Evolutionary conservation across 2,113 vertebrate species (phyloP).

Genomic region (Calyptomena viridis): DNA sequence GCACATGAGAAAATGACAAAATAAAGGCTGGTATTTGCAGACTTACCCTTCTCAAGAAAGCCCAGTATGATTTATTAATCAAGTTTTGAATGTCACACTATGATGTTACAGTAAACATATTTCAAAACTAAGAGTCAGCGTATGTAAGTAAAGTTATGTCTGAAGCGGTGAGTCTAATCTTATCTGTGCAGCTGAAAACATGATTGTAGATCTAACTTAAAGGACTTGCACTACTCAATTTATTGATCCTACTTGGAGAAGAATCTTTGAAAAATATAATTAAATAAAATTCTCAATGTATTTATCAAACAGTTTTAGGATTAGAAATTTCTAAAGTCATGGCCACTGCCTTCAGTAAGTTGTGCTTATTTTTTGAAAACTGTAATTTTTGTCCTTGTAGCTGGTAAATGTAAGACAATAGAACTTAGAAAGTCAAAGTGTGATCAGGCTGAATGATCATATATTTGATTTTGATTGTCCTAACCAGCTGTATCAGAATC

Average conservation of each 20-base stretch:
- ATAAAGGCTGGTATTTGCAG: not conserved
- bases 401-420: not conserved
- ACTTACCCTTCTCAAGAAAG: not conserved
- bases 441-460: not conserved
- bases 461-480: not conserved
- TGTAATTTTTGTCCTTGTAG: not conserved
- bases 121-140: not conserved
- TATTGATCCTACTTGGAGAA: not conserved
- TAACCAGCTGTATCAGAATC: not conserved
- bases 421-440: not conserved
- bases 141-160: not conserved
- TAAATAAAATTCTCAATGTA: not conserved
- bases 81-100: not conserved
- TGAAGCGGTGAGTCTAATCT: not conserved
- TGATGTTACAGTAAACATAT: not conserved
- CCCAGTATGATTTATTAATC: not conserved
- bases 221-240: not conserved
- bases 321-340: not conserved
- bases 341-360: not conserved
- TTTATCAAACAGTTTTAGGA: not conserved
- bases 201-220: not conserved
- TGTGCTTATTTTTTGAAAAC: not conserved
- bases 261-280: not conserved
- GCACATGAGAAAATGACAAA: not conserved
- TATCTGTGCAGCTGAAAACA: not conserved